Base-by-base conservation (phyloP, 2,113 vertebrate genomes). In the Barnardius zonarius region DNA sequence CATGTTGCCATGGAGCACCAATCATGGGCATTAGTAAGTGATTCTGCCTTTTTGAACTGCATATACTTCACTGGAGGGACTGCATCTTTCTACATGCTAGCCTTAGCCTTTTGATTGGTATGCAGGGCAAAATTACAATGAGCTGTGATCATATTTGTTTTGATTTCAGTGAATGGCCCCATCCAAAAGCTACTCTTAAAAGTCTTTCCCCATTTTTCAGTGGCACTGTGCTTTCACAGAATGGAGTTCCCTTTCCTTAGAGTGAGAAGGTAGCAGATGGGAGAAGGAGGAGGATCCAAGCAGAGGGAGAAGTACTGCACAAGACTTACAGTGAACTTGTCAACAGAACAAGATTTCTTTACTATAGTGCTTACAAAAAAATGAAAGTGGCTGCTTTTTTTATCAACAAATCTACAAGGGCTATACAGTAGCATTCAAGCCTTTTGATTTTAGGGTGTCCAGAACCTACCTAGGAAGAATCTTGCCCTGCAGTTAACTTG, bases 261-360 rank as follows among this genome's bases (percentile, higher is more conserved):
- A 93, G 86, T 89, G 83, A 95, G 88, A 88, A 89, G 92, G 93
- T 72, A 54, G 88, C 96, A 97, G 96, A 97, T 96, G 96, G 96
- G 62, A 96, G 90, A 67, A 83, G 93, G 91, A 95, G 90, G 90
- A 93, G 59, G 80, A 96, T 92, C 88, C 64, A 88, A 92, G 93
- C 91, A 94, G 92, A 86, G 73, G 88, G 92, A 90, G 80, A 96
- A 95, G 77, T 52, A 96, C 8, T 82, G 37, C 91, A 95, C 77
- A 97, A 88, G 83, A 72, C 77, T 94, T 63, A 80, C 33, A 48
- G 69, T 88, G 92, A 96, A 89, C 88, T 73, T 96, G 86, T 91
- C 95, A 96, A 97, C 89, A 95, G 92, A 96, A 85, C 88, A 96
- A 93, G 96, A 94, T 96, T 96, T 94, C 96, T 96, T 96, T 97